Base-by-base conservation (phyloP, 2,888 invertebrate species). In the Diarsia dahlii region DNA sequence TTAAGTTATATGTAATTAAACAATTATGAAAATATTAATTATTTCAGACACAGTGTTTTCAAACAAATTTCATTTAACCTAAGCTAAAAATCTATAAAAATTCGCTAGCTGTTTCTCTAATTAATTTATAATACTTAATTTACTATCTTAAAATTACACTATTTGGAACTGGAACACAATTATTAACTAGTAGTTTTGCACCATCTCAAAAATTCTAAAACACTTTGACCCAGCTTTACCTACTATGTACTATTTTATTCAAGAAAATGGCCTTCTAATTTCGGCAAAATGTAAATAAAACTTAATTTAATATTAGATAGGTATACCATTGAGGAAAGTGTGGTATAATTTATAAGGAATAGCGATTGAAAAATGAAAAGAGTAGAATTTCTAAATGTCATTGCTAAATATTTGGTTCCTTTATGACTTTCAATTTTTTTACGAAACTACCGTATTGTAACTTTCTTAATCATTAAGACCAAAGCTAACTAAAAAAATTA, bases 201-300 rank as follows among this genome's bases (percentile, higher is more conserved):
- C 67, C 23, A 54, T 64, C 60, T 80, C 18, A 9, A 74, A 67
- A 75, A 58, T 60, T 79, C 23, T 74, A 62, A 20, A 12, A 66
- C 60, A 62, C 81, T 48, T 68, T 46, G 58, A 73, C 39, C 34
- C 67, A 65, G 54, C 58, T 65, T 84, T 65, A 52, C 20, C 48
- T 58, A 20, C 39, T 66, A n/a, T 9, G 1, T n/a, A 79, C 45
- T 48, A 71, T 71, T 84, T 84, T 71, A 71, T 81, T 73, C 62
- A 74, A 85, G 73, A 76, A 87, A 89, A 91, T 88, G 89, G 90
- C 90, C 90, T 92, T 91, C 88, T 89, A 85, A 89, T 89, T 91
- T 90, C 87, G 89, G 88, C 86, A 87, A 88, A 89, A 82, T 85
- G 84, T 87, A 85, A 83, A 87, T 86, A 85, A 70, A 75, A 52